phyloP scores from a whole-genome alignment of 2,888 invertebrate genomes.

The Ennomos erosarius region DNA sequence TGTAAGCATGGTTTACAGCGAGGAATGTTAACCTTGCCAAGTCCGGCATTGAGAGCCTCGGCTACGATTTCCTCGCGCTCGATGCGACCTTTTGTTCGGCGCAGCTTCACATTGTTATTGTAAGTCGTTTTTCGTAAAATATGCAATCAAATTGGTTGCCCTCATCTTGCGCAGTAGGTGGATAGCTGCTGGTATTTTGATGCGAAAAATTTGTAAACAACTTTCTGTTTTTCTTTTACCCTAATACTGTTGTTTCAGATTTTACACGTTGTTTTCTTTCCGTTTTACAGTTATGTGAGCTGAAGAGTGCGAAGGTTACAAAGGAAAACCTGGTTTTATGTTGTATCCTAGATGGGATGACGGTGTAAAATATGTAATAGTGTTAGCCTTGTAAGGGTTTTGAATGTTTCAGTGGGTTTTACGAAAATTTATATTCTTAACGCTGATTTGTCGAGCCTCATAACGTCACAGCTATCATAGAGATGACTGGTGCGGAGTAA shows the following conservation, averaged over 20 bases:
- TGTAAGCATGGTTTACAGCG: background rate
- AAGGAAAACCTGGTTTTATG: too few species aligned
- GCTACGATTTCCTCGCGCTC: slow-evolving; percentile 41
- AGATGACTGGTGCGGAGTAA: too few species aligned
- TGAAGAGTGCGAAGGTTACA: background rate
- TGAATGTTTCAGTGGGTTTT: too few species aligned
- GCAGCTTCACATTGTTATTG: slow-evolving; percentile 43
- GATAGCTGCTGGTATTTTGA: slow-evolving; percentile 27
- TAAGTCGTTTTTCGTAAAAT: slow-evolving; percentile 43
- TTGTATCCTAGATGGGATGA: too few species aligned
- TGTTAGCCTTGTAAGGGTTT: too few species aligned
- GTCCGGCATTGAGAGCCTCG: slow-evolving; percentile 35
- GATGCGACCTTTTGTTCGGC: slow-evolving; percentile 48
- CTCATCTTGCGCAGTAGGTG: slow-evolving; percentile 31
- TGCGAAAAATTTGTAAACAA: slow-evolving; percentile 22
- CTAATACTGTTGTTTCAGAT: slow-evolving; percentile 9
- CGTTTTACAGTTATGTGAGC: background rate
- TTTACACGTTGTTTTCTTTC: slow-evolving; percentile 20
- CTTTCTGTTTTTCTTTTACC: slow-evolving; percentile 16
- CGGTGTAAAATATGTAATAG: too few species aligned
- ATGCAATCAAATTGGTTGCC: slow-evolving; percentile 39
- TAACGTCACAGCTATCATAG: too few species aligned
- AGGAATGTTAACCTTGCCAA: slow-evolving; percentile 23
- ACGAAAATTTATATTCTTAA: too few species aligned
- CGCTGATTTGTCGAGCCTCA: too few species aligned